Base-by-base conservation (phyloP, 2,797 vertebrate genomes). In the Sebastes taczanowskii region DNA sequence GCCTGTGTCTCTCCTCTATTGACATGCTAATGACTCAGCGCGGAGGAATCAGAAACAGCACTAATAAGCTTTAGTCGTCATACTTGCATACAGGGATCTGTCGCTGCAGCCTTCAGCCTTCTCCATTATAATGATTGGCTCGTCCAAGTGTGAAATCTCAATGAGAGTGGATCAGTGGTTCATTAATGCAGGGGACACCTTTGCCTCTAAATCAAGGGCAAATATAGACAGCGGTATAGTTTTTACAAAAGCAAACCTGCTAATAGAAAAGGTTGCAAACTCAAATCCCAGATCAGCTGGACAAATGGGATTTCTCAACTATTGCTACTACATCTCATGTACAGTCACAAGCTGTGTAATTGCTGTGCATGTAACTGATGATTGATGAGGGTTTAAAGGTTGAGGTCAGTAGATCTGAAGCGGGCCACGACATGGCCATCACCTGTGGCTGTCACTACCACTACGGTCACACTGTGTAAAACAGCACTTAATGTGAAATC, bases 21-120 rank as follows among this genome's bases (percentile, higher is more conserved):
- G 88, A 92, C 88, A 93, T 90, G 88, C 81, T 93, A 94, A 94
- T 92, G 85, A 87, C 63, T 75, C 72, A 52, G 81, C 7, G 11
- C 35, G 56, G 73, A 84, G 71, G 75, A 91, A 88, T 89, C 88
- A 78, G 77, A 89, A 88, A 90, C 75, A 76, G 81, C 80, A 69
- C 81, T 91, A 91, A 93, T 92, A 92, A 91, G 92, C 91, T 90
- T 91, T 88, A 79, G 88, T 82, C 75, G 42, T 84, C 79, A 89
- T 82, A 87, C 78, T 85, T 46, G 63, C 78, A 77, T 30, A 74
- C 66, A 79, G 77, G 56, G 56, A 87, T 88, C 80, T 78, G 73
- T 76, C 42, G 55, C 80, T 68, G 72, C 79, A 79, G 82, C 77
- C 67, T 72, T 83, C 74, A 78, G 81, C 76, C 68, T 83, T 86